Percentiles rank a stretch among this genome's conserved stretches.
phyloP scores from a whole-genome alignment of 2,888 invertebrate genomes.

The Drosophila kanekoi region DNA sequence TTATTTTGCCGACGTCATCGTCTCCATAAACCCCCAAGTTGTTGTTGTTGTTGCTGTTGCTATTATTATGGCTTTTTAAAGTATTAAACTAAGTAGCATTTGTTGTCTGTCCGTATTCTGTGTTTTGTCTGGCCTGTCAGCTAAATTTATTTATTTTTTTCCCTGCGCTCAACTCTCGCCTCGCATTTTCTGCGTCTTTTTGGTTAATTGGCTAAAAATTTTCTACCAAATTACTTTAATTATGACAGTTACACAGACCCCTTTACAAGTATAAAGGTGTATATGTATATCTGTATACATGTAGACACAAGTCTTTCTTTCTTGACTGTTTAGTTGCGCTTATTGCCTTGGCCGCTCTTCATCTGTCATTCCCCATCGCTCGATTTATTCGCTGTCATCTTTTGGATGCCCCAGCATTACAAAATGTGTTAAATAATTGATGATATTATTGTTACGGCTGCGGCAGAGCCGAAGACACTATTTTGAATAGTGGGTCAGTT shows the following conservation, averaged over 20 bases:
- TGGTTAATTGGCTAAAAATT: slow-evolving; percentile 82
- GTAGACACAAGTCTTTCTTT: slow-evolving; percentile 16
- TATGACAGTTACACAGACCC: slow-evolving; percentile 77
- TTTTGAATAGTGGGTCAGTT: slow-evolving; percentile 33
- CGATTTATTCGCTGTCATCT: slow-evolving; percentile 33
- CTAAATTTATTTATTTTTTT: slow-evolving; percentile 13
- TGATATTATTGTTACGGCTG: slow-evolving; percentile 53
- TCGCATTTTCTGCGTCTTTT: slow-evolving; percentile 78
- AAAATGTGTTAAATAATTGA: slow-evolving; percentile 76
- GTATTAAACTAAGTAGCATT: slow-evolving; percentile 77
- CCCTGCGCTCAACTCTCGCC: slow-evolving; percentile 48
- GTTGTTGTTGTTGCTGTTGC: slow-evolving; percentile 49
- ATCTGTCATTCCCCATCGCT: slow-evolving; percentile 25
- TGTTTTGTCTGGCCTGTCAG: slow-evolving; percentile 34
- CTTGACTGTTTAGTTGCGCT: slow-evolving; percentile 63
- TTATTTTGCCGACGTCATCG: slow-evolving; percentile 62
- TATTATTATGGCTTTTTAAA: slow-evolving; percentile 76
- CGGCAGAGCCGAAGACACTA: neutral
- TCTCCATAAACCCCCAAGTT: slow-evolving; percentile 24
- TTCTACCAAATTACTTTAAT: slow-evolving; percentile 84
- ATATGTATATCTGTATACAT: slow-evolving; percentile 2
- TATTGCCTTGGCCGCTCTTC: slow-evolving; percentile 42
- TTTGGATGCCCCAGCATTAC: slow-evolving; percentile 43
- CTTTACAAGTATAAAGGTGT: slow-evolving; percentile 26
- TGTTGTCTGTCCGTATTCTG: slow-evolving; percentile 30